Evolutionary conservation across 2,888 invertebrate species (phyloP).

Genomic region (Serripes groenlandicus): DNA sequence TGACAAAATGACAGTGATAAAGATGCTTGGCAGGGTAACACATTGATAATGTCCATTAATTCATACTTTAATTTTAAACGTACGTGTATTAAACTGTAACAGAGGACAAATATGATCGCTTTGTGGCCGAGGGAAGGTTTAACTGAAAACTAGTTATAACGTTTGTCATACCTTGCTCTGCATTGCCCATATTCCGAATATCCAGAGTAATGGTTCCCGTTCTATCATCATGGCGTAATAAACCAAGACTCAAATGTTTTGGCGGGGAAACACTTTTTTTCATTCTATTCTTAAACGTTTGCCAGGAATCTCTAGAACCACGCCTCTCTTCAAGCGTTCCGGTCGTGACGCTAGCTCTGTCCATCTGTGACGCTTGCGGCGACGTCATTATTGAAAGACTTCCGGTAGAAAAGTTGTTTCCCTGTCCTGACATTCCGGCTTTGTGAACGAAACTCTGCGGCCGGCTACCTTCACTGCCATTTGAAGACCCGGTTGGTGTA

Average conservation of each 20-base stretch:
- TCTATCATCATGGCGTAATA: conserved; percentile 68
- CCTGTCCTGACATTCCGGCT: conserved; percentile 53
- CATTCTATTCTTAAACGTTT: conserved; percentile 49
- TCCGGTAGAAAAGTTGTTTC: conserved; percentile 30
- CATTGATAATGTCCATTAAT: no score
- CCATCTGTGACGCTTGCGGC: conserved; percentile 37
- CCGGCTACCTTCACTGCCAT: conserved; percentile 68
- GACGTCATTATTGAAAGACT: conserved; percentile 65
- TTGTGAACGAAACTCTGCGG: conserved; percentile 63
- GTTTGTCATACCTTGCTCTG: conserved; percentile 65
- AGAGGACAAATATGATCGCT: no score
- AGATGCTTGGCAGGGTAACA: no score
- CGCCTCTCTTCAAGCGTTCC: conserved; percentile 46
- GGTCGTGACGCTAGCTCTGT: conserved; percentile 41
- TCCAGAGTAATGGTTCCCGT: conserved; percentile 72
- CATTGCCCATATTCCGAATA: conserved; percentile 67
- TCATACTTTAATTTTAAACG: no score
- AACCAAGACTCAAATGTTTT: conserved; percentile 65
- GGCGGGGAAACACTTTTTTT: conserved; percentile 55
- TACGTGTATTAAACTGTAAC: no score
- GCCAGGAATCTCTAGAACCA: conserved; percentile 58
- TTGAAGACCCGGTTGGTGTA: conserved; percentile 67
- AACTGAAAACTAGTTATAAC: no score
- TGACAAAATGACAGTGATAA: no score
- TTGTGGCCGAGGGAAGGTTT: no score